These are phyloP conservation scores for Gisinianus flammeolus DNA, from an alignment of 2,888 invertebrate genomes.

Conservation along the genomic window DNA sequence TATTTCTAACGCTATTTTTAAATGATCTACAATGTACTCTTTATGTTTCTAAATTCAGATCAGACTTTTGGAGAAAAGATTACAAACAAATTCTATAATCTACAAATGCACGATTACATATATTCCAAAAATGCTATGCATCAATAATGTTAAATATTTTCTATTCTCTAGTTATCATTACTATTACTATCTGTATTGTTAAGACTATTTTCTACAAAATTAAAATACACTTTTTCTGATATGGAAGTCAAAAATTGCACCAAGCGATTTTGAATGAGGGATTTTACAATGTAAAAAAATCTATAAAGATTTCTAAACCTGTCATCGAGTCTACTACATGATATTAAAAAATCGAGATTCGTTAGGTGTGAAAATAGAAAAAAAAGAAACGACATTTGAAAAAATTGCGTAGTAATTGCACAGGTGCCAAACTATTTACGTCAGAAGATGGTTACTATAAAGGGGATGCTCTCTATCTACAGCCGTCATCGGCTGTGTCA, in stretches of 20 bases:
- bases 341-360: neutral
- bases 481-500: conserved; percentile 53
- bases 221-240: neutral
- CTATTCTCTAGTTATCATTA: neutral
- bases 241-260: conserved; percentile 5
- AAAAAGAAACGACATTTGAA: neutral
- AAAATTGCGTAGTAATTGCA: neutral
- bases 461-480: conserved; percentile 59
- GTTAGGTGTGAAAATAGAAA: neutral
- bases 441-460: conserved; percentile 58
- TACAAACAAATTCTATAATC: neutral
- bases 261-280: neutral
- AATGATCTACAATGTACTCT: neutral
- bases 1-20: no score
- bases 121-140: neutral
- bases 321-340: no score
- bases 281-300: neutral
- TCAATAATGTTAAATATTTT: neutral
- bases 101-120: neutral
- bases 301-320: neutral
- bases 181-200: neutral
- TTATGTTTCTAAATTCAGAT: neutral
- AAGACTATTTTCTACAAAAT: neutral
- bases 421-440: conserved; percentile 38
- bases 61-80: neutral